Evolutionary conservation across 2,888 invertebrate species (phyloP), one percentile per base, ranked within the genome.

Genomic region (Atherix ibis): DNA sequence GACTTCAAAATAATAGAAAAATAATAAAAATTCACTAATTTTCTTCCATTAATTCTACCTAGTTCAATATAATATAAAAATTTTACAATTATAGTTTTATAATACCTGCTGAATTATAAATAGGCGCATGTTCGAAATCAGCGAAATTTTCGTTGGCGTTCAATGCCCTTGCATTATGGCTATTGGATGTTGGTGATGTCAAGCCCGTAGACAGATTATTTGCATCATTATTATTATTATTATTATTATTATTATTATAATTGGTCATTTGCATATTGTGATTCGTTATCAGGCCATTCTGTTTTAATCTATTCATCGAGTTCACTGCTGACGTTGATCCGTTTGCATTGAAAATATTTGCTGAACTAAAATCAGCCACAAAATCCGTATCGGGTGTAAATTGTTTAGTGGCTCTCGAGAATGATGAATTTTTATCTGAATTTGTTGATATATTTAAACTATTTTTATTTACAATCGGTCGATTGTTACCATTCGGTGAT

Each of bases 121-220:
- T 70, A 40, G 74, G 71, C 51, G 76, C 76, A 58, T 76, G 74
- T 48, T 78, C 78, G 50, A 78, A 78, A 58, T 78, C 71, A 35
- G 80, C 77, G 55, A 78, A 76, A 41, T 68, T 68, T 45, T 65
- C 64, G 54, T 48, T 57, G 43, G 47, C 27, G 43, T 43, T 34
- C 36, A 38, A 30, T 14, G 15, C n/a, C 16, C 17, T 4, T n/a
- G 6, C 15, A 22, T 9, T 18, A 9, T n/a, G n/a, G 19, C 15
- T 35, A 31, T 31, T 35, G 10, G 46, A 32, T 46, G 48, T 26
- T 10, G 22, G 2, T 27, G 27, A 30, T 22, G 46, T 6, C 6
- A 10, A 44, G 27, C 32, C 42, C 35, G 26, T 30, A 9, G 27
- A 26, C 18, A 29, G 9, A 25, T 13, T 40, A 22, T 18, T 38